Percentiles rank a stretch among this genome's conserved stretches.
Evolutionary conservation across 2,113 vertebrate species (phyloP).

Genomic region (Mastomys natalensis): DNA sequence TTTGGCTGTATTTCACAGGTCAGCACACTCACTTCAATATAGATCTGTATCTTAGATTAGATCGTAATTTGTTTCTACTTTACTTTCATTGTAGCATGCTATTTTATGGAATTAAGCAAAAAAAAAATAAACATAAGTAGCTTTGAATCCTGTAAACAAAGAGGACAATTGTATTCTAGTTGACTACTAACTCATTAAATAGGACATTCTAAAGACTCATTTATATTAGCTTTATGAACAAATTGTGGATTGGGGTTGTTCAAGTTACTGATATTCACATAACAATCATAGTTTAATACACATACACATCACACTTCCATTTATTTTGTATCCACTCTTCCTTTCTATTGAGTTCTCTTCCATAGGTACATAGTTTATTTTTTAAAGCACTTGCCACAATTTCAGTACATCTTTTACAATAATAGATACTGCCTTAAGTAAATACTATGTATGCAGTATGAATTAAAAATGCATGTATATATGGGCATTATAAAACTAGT

Average conservation of each 20-base stretch:
- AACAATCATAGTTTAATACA: not conserved
- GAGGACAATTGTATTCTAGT: not conserved
- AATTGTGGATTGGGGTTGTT: not conserved
- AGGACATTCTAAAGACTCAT: slow-evolving; percentile 54
- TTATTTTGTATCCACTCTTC: not conserved
- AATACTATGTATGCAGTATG: too few relatives aligned
- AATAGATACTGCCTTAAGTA: not conserved
- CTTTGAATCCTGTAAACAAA: slow-evolving; percentile 57
- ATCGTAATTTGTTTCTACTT: slow-evolving; percentile 76
- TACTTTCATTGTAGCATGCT: slow-evolving; percentile 43
- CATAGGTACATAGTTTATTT: not conserved
- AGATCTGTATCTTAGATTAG: slow-evolving; percentile 67
- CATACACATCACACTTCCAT: not conserved
- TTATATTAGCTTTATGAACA: slow-evolving; percentile 4
- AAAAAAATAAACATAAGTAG: slow-evolving; percentile 72
- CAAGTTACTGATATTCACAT: not conserved
- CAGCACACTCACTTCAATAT: slow-evolving; percentile 56
- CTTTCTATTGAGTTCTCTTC: not conserved
- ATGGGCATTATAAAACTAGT: too few relatives aligned
- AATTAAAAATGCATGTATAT: not conserved
- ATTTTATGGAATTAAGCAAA: slow-evolving; percentile 67
- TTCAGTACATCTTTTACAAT: not conserved
- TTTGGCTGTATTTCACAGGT: slow-evolving; percentile 69
- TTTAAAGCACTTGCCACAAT: not conserved
- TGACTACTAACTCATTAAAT: slow-evolving; percentile 72